Conservation (phyloP, 1,140 invertebrate species). For the Drosophila elegans region DNA sequence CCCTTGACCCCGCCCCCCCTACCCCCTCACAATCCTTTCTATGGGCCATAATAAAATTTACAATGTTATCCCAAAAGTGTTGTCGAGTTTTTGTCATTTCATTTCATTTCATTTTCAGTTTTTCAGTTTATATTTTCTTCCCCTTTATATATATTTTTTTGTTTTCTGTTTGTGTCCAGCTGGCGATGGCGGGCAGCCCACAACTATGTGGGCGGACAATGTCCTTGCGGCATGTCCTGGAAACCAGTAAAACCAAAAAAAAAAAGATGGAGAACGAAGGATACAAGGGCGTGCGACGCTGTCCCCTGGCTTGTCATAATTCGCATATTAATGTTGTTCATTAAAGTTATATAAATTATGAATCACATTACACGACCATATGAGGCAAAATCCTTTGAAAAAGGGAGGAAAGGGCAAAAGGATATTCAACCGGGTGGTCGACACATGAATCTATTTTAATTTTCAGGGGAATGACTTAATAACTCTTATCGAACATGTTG, state of each 20-base stretch:
- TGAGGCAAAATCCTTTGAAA: conserved; percentile 32
- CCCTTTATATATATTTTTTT: conserved; percentile 8
- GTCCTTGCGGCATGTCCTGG: conserved; percentile 42
- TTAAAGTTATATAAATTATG: conserved; percentile 82
- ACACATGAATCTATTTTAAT: not conserved
- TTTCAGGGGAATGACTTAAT: conserved; percentile 13
- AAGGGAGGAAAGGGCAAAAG: not conserved
- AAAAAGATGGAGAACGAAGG: not conserved
- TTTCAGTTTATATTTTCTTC: conserved; percentile 24
- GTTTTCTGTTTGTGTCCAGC: conserved; percentile 18
- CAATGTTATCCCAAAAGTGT: conserved; percentile 79
- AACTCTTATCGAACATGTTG: not conserved
- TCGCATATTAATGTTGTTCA: conserved; percentile 81
- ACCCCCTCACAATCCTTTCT: conserved; percentile 31
- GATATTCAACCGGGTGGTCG: not conserved
- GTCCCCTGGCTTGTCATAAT: conserved; percentile 61
- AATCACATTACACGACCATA: conserved; percentile 66
- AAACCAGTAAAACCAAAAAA: conserved; percentile 8
- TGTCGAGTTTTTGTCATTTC: conserved; percentile 58
- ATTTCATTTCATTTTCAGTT: conserved; percentile 26
- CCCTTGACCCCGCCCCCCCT: conserved; percentile 1
- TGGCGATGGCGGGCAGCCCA: conserved; percentile 8
- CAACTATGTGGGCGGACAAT: conserved; percentile 51
- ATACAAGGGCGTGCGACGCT: conserved; percentile 7
- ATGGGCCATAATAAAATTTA: conserved; percentile 74